A percentile compares a stretch with the other conserved stretches of the same genome.
Evolutionary conservation across 2,797 vertebrate genomes (phyloP).

Genomic region (Siniperca scherzeri): DNA sequence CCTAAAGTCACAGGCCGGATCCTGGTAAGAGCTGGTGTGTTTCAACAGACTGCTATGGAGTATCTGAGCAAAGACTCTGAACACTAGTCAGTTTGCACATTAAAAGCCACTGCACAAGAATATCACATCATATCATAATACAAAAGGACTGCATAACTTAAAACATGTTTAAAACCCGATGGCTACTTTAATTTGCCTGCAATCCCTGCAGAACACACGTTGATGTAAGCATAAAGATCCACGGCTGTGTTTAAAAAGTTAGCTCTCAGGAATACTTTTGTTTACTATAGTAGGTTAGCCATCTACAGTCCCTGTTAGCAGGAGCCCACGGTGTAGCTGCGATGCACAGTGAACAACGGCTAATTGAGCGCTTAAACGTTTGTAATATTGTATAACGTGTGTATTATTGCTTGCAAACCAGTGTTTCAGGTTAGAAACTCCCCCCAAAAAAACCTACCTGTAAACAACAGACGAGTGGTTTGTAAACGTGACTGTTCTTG

Average conservation of each 20-base stretch:
- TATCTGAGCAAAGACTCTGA: not conserved
- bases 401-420: too few species aligned
- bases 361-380: not conserved
- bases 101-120: not conserved
- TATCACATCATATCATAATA: too few species aligned
- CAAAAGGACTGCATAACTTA: not conserved
- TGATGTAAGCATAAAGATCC: not conserved
- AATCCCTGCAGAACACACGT: not conserved
- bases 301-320: not conserved
- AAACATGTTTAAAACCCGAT: not conserved
- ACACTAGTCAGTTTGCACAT: not conserved
- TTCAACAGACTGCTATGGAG: not conserved
- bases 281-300: not conserved
- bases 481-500: not conserved
- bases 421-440: not conserved
- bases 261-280: slow-evolving; percentile 2
- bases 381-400: fast-evolving
- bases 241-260: not conserved
- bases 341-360: not conserved
- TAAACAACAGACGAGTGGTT: not conserved
- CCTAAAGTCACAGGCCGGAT: too few species aligned
- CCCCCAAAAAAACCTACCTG: not conserved
- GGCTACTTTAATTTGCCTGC: too few species aligned
- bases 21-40: too few species aligned
- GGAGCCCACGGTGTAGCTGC: slow-evolving; percentile 29